Percentiles rank a stretch among this genome's conserved stretches.
Conservation (phyloP, 1,140 invertebrate genomes). For the Diploscapter pachys region DNA sequence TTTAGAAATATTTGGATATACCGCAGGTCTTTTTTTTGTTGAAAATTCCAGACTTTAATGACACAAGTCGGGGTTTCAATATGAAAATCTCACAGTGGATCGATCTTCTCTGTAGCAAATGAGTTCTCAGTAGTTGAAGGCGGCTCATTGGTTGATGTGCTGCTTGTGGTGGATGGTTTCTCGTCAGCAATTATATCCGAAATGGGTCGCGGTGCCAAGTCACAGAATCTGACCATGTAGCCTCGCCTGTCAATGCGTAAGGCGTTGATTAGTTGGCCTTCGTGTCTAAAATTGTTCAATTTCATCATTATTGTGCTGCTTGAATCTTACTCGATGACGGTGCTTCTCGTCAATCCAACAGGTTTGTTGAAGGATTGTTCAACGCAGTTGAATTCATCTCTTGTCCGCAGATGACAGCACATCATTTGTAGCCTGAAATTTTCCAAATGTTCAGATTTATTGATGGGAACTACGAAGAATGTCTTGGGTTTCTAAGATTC, state of each 20-base stretch:
- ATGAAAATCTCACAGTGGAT: no score
- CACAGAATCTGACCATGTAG: conserved; percentile 40
- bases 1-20: no score
- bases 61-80: no score
- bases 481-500: no score
- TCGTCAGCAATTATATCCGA: no score
- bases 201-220: conserved; percentile 34
- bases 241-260: conserved; percentile 23
- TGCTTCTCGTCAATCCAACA: conserved; percentile 43
- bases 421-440: conserved; percentile 55
- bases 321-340: conserved; percentile 47
- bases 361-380: conserved; percentile 49
- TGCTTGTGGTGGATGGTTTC: no score
- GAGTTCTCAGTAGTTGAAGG: no score
- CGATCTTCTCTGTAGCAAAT: no score
- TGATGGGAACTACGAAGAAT: no score
- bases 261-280: conserved; percentile 37
- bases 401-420: conserved; percentile 50
- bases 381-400: conserved; percentile 49
- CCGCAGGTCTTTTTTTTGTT: no score
- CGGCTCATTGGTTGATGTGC: no score
- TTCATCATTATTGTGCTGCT: not conserved
- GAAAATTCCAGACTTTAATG: no score
- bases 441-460: not conserved
- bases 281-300: conserved; percentile 16